Conservation (phyloP, 2,113 vertebrate genomes). For the Atrichornis clamosus region DNA sequence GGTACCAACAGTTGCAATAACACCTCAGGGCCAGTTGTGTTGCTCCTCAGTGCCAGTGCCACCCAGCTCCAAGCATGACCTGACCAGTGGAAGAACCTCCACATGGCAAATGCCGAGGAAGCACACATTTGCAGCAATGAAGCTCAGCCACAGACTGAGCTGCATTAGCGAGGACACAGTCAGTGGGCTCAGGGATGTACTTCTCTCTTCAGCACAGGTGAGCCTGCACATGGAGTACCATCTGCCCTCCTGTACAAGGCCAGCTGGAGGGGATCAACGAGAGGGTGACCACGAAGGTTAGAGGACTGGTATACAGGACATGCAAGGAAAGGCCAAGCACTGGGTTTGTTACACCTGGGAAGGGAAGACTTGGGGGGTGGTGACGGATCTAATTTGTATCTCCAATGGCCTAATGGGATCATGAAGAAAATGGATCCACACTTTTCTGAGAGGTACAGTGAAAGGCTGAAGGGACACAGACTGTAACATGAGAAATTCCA, state of each 20-base stretch:
- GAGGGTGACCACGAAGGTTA: not conserved
- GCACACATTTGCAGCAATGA: not conserved
- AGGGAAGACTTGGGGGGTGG: not conserved
- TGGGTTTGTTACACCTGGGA: not conserved
- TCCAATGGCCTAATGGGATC: not conserved
- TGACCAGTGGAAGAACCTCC: not conserved
- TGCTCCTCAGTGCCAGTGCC: not conserved
- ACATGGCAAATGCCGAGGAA: not conserved
- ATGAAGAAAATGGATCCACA: not conserved
- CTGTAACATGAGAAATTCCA: not conserved
- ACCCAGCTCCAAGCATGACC: not conserved
- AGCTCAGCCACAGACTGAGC: not conserved
- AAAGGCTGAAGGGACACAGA: not conserved
- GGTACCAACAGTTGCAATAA: not conserved
- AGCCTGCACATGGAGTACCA: not conserved
- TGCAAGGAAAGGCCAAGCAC: not conserved
- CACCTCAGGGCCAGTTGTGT: not conserved
- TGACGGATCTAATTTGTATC: not conserved
- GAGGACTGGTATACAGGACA: not conserved
- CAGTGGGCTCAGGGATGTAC: not conserved
- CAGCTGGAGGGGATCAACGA: not conserved
- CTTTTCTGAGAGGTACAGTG: not conserved
- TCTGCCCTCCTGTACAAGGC: not conserved
- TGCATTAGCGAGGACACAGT: not conserved
- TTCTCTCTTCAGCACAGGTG: not conserved